Conservation (phyloP, 2,113 vertebrate species). For the Sander vitreus region DNA sequence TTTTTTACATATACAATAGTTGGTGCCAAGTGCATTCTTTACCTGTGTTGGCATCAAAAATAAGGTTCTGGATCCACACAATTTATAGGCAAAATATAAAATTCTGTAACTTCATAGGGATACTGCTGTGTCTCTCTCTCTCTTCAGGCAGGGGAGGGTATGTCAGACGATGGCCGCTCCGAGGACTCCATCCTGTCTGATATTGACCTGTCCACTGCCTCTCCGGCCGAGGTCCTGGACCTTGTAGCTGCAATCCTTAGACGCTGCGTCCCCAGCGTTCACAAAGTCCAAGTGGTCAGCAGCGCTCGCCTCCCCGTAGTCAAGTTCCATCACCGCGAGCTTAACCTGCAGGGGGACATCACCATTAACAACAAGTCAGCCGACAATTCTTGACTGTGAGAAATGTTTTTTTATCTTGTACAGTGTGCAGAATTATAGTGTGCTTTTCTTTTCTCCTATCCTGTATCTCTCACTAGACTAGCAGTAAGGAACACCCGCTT, state of each 20-base stretch:
- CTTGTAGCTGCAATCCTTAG: constrained; percentile 88
- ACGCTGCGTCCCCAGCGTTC: constrained; percentile 91
- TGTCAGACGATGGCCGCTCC: constrained; percentile 77
- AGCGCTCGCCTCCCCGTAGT: constrained; percentile 90
- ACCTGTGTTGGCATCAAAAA: not conserved
- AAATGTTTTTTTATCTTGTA: not conserved
- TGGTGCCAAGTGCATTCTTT: not conserved
- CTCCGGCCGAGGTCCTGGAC: constrained; percentile 85
- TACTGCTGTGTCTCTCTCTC: not conserved
- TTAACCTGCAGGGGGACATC: constrained; percentile 90
- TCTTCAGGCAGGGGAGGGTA: constrained; percentile 74
- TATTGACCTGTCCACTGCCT: constrained; percentile 82
- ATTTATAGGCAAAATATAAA: not conserved
- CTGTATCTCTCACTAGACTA: constrained; percentile 78
- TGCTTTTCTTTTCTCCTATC: not conserved
- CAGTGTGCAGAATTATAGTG: not conserved
- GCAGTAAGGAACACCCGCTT: constrained; percentile 92
- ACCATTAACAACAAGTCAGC: constrained; percentile 91
- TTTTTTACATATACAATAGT: not conserved
- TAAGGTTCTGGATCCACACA: not conserved
- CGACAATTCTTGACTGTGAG: not conserved
- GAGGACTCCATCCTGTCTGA: constrained; percentile 90
- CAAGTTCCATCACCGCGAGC: constrained; percentile 91
- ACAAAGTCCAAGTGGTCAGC: constrained; percentile 89
- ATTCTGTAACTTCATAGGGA: not conserved